Percentiles rank a stretch among this genome's conserved stretches.
Evolutionary conservation across 2,113 vertebrate genomes (phyloP).

Genomic region (Morone chrysops): DNA sequence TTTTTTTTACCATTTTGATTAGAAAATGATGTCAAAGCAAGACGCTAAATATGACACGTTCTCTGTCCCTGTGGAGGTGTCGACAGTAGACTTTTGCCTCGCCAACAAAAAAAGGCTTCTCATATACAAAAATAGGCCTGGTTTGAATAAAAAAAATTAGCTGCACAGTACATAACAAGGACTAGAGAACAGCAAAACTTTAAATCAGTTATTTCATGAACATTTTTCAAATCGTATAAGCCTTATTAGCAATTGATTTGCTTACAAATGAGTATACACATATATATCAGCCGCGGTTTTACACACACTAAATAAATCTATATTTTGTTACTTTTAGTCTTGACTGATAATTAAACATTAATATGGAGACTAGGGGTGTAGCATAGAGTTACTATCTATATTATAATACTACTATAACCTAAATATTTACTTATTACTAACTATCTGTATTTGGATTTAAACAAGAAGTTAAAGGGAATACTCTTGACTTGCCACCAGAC

Average conservation of each 20-base stretch:
- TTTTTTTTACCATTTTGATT: conserved; percentile 36
- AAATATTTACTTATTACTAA: too few relatives aligned
- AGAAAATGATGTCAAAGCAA: conserved; percentile 45
- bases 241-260: neutral
- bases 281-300: neutral
- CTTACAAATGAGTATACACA: neutral
- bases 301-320: neutral
- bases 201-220: neutral
- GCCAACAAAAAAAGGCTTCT: conserved; percentile 16
- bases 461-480: neutral
- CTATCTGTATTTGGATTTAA: neutral
- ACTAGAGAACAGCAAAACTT: neutral
- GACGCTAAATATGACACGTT: conserved; percentile 23
- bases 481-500: too few relatives aligned
- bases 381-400: too few relatives aligned
- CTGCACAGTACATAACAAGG: neutral
- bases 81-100: conserved; percentile 25
- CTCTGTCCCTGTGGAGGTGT: conserved; percentile 22
- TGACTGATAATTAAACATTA: neutral
- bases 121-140: conserved; percentile 40
- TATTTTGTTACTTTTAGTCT: neutral
- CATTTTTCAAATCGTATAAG: neutral
- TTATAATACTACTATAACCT: too few relatives aligned
- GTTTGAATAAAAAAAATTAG: neutral
- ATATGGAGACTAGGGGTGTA: neutral